Percentiles rank a stretch among this genome's conserved stretches.
These are phyloP conservation scores for Brachyopa scutellaris DNA, from an alignment of 2,888 invertebrate genomes.

Conservation along the genomic window DNA sequence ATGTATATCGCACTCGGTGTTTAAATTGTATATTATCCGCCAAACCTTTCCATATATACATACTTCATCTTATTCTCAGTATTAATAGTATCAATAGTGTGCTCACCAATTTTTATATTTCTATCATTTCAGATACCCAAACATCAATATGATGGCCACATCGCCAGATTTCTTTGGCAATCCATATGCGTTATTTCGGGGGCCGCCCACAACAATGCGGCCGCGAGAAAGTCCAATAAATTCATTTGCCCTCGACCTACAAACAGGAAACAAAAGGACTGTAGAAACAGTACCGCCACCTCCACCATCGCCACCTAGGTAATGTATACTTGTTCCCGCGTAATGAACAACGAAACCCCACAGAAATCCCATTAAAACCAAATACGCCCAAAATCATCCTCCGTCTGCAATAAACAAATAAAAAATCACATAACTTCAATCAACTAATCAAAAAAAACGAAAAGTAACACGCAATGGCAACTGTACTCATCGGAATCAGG, in stretches of 20 bases:
- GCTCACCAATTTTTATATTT: too few relatives aligned
- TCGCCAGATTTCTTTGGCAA: constrained; percentile 81
- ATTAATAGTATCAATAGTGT: too few relatives aligned
- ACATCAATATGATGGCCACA: constrained; percentile 80
- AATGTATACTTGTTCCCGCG: constrained; percentile 44
- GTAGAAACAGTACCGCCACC: constrained; percentile 78
- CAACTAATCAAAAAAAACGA: constrained; percentile 76
- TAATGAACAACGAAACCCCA: constrained; percentile 10
- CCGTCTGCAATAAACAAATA: constrained; percentile 61
- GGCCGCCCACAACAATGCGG: constrained; percentile 79
- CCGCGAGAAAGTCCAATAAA: constrained; percentile 79
- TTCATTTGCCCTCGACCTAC: constrained; percentile 79
- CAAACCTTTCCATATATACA: too few relatives aligned
- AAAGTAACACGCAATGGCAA: constrained; percentile 66
- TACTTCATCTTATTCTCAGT: too few relatives aligned
- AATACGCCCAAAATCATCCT: constrained; percentile 60
- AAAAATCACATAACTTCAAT: constrained; percentile 77
- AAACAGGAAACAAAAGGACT: constrained; percentile 80
- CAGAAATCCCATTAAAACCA: constrained; percentile 37
- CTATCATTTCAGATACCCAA: constrained; percentile 69
- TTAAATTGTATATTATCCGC: too few relatives aligned
- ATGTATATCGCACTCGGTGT: too few relatives aligned
- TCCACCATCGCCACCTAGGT: constrained; percentile 77
- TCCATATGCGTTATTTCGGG: constrained; percentile 80
- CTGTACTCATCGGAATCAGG: constrained; percentile 40